These are phyloP conservation scores for Caenorhabditis virilis DNA, from an alignment of 2,888 invertebrate genomes.

Conservation along the genomic window DNA sequence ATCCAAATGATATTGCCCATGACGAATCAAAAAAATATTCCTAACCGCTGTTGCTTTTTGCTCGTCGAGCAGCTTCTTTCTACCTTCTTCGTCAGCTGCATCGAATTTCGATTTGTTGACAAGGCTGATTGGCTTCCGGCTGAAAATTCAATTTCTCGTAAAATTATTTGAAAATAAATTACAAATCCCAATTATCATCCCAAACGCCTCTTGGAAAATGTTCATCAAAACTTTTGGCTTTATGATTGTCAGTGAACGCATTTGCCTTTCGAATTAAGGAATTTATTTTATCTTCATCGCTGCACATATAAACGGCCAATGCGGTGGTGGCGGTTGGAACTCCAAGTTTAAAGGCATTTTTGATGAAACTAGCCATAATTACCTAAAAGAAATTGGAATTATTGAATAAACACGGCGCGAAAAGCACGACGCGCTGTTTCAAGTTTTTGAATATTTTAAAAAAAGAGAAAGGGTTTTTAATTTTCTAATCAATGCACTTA, in stretches of 20 bases:
- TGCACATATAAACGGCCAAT: constrained; percentile 4
- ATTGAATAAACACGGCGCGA: constrained; percentile 1
- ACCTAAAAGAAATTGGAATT: constrained; percentile 1
- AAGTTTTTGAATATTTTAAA: no score
- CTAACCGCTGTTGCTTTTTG: constrained; percentile 73
- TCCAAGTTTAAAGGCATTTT: constrained; percentile 12
- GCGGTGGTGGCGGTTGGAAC: constrained; percentile 24
- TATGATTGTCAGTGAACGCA: constrained; percentile 20
- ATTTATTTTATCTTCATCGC: constrained; percentile 11
- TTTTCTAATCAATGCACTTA: no score
- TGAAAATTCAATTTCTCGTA: constrained; percentile 27
- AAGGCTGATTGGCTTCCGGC: constrained; percentile 59
- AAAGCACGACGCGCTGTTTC: no score
- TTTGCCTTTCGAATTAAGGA: constrained; percentile 14
- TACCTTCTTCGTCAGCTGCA: constrained; percentile 49
- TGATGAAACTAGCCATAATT: constrained; percentile 14
- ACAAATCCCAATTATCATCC: constrained; percentile 63
- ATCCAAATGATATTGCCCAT: constrained; percentile 87
- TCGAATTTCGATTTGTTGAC: constrained; percentile 49
- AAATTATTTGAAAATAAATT: constrained; percentile 10
- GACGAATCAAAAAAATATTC: constrained; percentile 87
- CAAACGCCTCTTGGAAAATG: constrained; percentile 60
- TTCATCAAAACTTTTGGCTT: constrained; percentile 31
- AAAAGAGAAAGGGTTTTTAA: no score
- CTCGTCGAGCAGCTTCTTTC: constrained; percentile 54